A percentile compares a stretch with the other conserved stretches of the same genome.
These are phyloP conservation scores for Diprion similis DNA, from an alignment of 1,140 invertebrate species.

Conservation along the genomic window DNA sequence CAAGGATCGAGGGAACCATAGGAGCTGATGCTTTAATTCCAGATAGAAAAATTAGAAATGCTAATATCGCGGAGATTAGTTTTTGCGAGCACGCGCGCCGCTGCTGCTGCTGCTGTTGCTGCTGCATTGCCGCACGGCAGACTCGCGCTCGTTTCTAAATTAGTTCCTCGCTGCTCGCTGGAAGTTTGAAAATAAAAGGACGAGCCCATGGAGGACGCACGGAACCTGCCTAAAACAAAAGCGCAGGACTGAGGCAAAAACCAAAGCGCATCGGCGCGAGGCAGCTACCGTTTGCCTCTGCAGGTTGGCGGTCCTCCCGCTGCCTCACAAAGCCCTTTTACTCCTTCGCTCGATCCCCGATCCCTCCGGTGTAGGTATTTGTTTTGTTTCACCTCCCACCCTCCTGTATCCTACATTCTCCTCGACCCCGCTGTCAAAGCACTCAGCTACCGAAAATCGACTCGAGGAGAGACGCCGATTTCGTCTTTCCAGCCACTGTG, in stretches of 20 bases:
- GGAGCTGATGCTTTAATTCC: conserved; percentile 35
- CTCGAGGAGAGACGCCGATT: too few species aligned
- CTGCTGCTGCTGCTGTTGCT: conserved; percentile 38
- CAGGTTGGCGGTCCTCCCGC: conserved; percentile 33
- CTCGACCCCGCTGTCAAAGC: conserved; percentile 43
- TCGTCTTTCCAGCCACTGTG: too few species aligned
- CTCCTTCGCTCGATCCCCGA: conserved; percentile 29
- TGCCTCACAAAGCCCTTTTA: conserved; percentile 44
- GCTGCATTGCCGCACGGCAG: conserved; percentile 29
- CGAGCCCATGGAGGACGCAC: conserved; percentile 9
- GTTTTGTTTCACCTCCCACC: conserved; percentile 43
- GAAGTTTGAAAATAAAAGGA: conserved; percentile 16
- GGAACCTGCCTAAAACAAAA: conserved; percentile 20
- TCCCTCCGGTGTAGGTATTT: conserved; percentile 33
- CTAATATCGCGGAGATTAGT: conserved; percentile 42
- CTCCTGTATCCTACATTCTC: conserved; percentile 45
- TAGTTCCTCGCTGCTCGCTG: conserved; percentile 14
- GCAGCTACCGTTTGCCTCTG: not conserved
- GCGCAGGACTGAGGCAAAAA: conserved; percentile 30
- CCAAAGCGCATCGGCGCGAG: conserved; percentile 10
- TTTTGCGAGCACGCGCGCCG: conserved; percentile 38
- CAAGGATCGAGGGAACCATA: not conserved
- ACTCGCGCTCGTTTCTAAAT: conserved; percentile 14
- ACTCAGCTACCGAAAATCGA: too few species aligned
- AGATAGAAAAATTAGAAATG: conserved; percentile 47